A percentile compares a stretch with the other conserved stretches of the same genome.
phyloP scores from a whole-genome alignment of 37 sponge, comb jelly and placozoan species.

The Beroe ovata region DNA sequence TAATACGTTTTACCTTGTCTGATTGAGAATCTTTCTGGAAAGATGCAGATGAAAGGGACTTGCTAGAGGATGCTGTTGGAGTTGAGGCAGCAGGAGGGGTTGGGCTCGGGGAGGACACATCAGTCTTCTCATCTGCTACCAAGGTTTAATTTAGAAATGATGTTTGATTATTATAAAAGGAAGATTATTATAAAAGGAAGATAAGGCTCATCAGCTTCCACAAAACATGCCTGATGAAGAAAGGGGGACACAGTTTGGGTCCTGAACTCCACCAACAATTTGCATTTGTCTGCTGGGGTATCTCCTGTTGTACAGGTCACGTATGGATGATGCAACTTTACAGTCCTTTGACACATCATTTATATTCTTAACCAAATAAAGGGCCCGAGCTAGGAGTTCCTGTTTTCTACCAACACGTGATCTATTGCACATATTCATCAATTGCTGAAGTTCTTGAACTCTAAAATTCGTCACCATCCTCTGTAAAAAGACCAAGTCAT shows the following conservation, averaged over 20 bases:
- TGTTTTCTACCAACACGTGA: conserved; percentile 62
- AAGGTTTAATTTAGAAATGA: no score
- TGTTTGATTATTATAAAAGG: no score
- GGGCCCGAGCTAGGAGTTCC: conserved; percentile 45
- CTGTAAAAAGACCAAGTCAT: background rate
- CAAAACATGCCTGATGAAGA: background rate
- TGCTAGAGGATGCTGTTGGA: no score
- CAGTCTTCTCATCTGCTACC: no score
- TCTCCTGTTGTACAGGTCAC: conserved; percentile 47
- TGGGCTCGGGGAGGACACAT: no score
- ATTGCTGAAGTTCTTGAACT: conserved; percentile 44
- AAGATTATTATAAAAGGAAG: no score
- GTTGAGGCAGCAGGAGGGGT: background rate
- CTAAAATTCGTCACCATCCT: conserved; percentile 65
- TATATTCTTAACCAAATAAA: conserved; percentile 43
- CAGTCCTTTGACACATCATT: conserved; percentile 52
- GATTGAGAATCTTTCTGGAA: no score
- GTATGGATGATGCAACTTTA: conserved; percentile 46
- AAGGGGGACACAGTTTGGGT: conserved; percentile 4
- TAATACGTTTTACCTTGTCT: no score
- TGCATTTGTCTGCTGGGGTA: conserved; percentile 44
- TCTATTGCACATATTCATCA: conserved; percentile 57
- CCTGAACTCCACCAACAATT: conserved; percentile 21
- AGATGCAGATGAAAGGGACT: no score
- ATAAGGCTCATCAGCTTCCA: no score